Percentiles rank a stretch among this genome's conserved stretches.
Evolutionary conservation across 2,888 invertebrate genomes (phyloP).

Genomic region (Opisthograptis luteolata): DNA sequence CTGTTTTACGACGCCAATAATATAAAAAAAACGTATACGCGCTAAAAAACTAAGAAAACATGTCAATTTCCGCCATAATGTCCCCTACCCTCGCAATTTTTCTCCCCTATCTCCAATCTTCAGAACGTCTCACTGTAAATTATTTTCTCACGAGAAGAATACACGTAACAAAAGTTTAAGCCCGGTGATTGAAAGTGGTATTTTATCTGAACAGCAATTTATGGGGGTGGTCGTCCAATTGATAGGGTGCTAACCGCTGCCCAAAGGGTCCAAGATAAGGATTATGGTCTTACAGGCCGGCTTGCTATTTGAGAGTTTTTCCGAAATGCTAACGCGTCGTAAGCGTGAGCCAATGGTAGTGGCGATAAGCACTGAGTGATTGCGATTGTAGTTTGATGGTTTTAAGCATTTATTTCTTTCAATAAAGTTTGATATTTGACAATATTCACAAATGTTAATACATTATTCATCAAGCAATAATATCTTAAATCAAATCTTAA

Average conservation of each 20-base stretch:
- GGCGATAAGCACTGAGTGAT: slow-evolving; percentile 45
- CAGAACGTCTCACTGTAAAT: slow-evolving; percentile 29
- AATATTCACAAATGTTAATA: too few relatives aligned
- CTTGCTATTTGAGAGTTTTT: slow-evolving; percentile 45
- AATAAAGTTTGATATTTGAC: too few relatives aligned
- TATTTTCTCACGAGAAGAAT: slow-evolving; percentile 37
- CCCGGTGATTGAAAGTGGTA: slow-evolving; percentile 60
- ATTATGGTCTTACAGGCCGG: slow-evolving; percentile 57
- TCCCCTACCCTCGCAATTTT: slow-evolving; percentile 14
- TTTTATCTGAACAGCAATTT: slow-evolving; percentile 65
- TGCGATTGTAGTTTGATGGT: slow-evolving; percentile 48
- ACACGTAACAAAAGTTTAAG: slow-evolving; percentile 48
- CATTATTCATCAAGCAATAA: too few relatives aligned
- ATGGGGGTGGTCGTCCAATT: slow-evolving; percentile 59
- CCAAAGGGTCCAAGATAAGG: slow-evolving; percentile 61
- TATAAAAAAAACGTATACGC: too few relatives aligned
- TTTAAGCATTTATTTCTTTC: background rate
- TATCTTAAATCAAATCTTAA: too few relatives aligned
- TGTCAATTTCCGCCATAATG: slow-evolving; percentile 8
- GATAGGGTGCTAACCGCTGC: slow-evolving; percentile 68
- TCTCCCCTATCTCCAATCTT: slow-evolving; percentile 24
- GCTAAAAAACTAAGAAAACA: slow-evolving; percentile 3
- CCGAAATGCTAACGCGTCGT: slow-evolving; percentile 35
- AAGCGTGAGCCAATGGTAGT: slow-evolving; percentile 29
- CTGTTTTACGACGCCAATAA: background rate